Percentiles rank a stretch among this genome's conserved stretches.
phyloP scores from a whole-genome alignment of 2,888 invertebrate species.

The Mesorhabditis spiculigera region DNA sequence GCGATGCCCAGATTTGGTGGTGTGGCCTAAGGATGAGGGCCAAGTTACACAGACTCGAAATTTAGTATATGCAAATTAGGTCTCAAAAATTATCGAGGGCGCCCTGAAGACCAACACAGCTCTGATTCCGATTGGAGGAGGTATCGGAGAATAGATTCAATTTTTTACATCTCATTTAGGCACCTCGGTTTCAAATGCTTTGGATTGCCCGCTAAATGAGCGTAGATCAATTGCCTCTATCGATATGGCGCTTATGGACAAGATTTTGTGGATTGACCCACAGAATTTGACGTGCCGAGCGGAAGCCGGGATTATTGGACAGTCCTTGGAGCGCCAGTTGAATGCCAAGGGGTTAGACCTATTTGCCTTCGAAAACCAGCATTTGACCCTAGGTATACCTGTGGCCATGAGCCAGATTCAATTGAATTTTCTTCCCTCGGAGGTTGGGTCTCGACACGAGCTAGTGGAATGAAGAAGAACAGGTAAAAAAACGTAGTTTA shows the following conservation, averaged over 20 bases:
- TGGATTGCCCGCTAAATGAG: conserved; percentile 63
- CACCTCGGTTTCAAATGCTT: conserved; percentile 52
- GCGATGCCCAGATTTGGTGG: conserved; percentile 85
- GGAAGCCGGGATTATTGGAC: conserved; percentile 64
- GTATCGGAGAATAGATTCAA: conserved; percentile 15
- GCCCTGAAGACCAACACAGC: conserved; percentile 75
- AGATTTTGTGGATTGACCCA: conserved; percentile 85
- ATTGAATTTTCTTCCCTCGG: conserved; percentile 86
- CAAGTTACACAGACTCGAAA: not conserved
- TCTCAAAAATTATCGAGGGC: conserved; percentile 69
- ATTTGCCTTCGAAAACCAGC: no score
- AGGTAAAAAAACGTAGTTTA: conserved; percentile 63
- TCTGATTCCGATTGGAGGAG: conserved; percentile 69
- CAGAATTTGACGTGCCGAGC: conserved; percentile 77
- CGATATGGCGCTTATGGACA: conserved; percentile 91
- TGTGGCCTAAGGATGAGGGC: conserved; percentile 75
- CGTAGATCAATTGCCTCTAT: conserved; percentile 78
- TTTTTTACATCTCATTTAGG: conserved; percentile 7
- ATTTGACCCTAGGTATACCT: conserved; percentile 31
- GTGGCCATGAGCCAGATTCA: conserved; percentile 94
- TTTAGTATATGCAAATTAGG: no score
- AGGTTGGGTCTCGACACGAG: conserved; percentile 93
- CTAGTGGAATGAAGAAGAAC: conserved; percentile 99
- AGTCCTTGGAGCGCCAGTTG: conserved; percentile 42
- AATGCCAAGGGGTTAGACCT: conserved; percentile 26